These are phyloP conservation scores for Syngnathoides biaculeatus DNA, from an alignment of 2,113 vertebrate genomes.

Conservation along the genomic window DNA sequence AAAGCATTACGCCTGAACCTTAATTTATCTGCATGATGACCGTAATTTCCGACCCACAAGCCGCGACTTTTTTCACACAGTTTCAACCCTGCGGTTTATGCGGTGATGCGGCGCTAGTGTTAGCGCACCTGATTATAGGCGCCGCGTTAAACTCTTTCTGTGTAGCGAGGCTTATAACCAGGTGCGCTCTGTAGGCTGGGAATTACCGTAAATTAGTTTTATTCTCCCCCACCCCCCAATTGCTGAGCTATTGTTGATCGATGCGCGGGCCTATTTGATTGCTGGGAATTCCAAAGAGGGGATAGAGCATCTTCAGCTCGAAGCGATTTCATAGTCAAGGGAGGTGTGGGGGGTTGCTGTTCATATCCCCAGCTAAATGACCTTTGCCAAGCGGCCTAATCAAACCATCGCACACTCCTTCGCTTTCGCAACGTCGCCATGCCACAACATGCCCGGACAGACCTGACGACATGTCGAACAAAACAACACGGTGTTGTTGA, in stretches of 20 bases:
- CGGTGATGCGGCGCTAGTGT: no score
- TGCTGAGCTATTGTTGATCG: conserved; percentile 38
- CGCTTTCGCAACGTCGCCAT: conserved; percentile 15
- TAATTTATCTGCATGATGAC: conserved; percentile 35
- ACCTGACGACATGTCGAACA: background rate
- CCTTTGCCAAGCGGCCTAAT: conserved; percentile 13
- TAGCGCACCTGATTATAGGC: no score
- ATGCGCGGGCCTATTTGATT: conserved; percentile 29
- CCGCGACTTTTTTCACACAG: no score
- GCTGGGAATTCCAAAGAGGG: conserved; percentile 35
- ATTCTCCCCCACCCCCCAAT: no score
- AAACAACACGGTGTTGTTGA: background rate
- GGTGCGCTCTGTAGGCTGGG: no score
- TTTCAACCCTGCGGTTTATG: no score
- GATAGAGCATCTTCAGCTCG: conserved; percentile 21
- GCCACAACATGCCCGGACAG: conserved; percentile 27
- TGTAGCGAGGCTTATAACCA: no score
- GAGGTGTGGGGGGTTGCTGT: conserved; percentile 25
- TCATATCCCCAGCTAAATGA: conserved; percentile 26
- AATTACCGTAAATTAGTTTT: conserved; percentile 35
- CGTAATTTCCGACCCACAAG: no score
- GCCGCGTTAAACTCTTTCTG: no score
- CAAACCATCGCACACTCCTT: conserved; percentile 15
- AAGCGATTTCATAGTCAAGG: conserved; percentile 24
- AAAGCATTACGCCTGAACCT: conserved; percentile 13